Evolutionary conservation across 2,113 vertebrate species (phyloP).

Genomic region (Accipiter cooperii): DNA sequence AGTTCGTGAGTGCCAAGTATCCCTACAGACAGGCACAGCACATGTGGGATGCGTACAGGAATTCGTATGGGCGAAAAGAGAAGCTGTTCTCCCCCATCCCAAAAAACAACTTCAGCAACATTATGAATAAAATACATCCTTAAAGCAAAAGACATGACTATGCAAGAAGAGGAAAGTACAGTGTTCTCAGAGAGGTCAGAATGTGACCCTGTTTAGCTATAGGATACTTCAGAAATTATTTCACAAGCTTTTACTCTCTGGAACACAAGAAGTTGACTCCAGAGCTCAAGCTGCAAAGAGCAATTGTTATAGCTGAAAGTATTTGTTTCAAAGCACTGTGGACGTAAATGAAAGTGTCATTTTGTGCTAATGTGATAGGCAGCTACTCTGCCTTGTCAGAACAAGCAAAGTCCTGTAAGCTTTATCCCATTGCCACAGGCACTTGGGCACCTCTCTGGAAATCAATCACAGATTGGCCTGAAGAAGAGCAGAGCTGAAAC

Average conservation of each 20-base stretch:
- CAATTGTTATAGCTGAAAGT: constrained; percentile 75
- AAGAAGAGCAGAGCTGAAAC: constrained; percentile 74
- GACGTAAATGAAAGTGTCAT: constrained; percentile 81
- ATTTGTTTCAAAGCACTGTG: constrained; percentile 75
- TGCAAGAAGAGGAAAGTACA: neutral
- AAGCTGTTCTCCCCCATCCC: neutral
- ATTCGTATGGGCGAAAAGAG: neutral
- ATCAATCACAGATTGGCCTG: constrained; percentile 89
- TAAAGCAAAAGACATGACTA: neutral
- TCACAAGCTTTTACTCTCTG: constrained; percentile 53
- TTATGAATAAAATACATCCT: neutral
- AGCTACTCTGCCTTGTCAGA: constrained; percentile 73
- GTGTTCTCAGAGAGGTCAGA: neutral
- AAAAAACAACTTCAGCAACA: neutral
- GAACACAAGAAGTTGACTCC: constrained; percentile 64
- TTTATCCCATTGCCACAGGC: constrained; percentile 82
- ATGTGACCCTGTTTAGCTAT: constrained; percentile 4
- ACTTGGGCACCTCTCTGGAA: constrained; percentile 84
- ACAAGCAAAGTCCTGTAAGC: constrained; percentile 78
- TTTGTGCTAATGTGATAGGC: constrained; percentile 84
- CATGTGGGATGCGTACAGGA: neutral
- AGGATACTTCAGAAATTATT: constrained; percentile 66
- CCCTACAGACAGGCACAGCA: neutral
- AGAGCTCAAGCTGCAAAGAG: constrained; percentile 65
- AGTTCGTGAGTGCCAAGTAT: neutral